These are phyloP conservation scores for Microctonus brassicae DNA, from an alignment of 2,888 invertebrate species.

Conservation along the genomic window DNA sequence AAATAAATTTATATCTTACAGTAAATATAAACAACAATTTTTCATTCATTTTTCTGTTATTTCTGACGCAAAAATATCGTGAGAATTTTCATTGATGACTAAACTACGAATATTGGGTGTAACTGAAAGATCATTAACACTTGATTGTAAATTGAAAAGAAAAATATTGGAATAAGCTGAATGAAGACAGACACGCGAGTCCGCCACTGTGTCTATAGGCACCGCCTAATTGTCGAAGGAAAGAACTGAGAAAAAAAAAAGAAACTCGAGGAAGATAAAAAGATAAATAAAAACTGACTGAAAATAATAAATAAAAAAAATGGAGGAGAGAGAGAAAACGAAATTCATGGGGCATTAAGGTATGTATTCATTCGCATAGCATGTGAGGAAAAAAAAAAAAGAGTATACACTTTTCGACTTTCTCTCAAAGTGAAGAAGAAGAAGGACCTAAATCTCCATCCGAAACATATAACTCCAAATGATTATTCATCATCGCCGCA, in stretches of 20 bases:
- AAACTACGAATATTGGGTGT: not conserved
- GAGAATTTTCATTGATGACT: no score
- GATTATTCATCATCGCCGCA: not conserved
- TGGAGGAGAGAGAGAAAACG: not conserved
- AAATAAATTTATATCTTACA: no score
- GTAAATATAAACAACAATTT: no score
- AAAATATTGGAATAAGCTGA: constrained; percentile 1
- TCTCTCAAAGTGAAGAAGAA: constrained; percentile 12
- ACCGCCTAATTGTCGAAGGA: not conserved
- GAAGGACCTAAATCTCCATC: constrained; percentile 22
- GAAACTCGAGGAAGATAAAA: not conserved
- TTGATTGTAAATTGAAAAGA: constrained; percentile 23
- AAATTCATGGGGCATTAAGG: constrained; percentile 12
- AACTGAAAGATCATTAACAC: not conserved
- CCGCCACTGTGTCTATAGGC: not conserved
- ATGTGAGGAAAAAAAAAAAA: constrained; percentile 16
- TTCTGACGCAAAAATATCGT: no score
- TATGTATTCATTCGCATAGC: not conserved
- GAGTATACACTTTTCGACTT: constrained; percentile 8
- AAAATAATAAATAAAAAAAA: not conserved
- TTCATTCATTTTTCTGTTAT: no score
- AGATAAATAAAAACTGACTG: not conserved
- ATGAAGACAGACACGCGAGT: not conserved
- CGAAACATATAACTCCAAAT: not conserved
- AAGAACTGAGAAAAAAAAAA: not conserved